Base-by-base conservation (phyloP, 2,797 vertebrate species). In the Luscinia megarhynchos region DNA sequence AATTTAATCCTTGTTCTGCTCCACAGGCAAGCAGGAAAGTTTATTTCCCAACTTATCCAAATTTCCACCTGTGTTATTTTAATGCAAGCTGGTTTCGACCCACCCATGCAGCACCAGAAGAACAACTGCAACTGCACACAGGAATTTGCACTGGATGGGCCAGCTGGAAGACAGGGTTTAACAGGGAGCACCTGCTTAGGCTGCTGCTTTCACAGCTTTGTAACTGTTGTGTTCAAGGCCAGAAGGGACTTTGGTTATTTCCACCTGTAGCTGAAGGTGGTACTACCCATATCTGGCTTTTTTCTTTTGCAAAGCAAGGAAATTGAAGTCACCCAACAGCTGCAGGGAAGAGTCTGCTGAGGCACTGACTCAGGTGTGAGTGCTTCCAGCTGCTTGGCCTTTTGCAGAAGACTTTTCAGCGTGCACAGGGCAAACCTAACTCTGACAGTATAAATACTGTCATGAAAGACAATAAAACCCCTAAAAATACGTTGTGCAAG, bases 351-450 rank as follows among this genome's bases (percentile, higher is more conserved):
- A 53, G n/a, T 66, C 46, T 85, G 72, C 59, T 66, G 43, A n/a
- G 38, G 58, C 55, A 72, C 1, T 41, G 38, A 54, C 63, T 84
- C 34, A 58, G 75, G 50, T 26, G 10, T 22, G 21, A 7, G 18
- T 10, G 41, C 43, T 79, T 79, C 43, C 38, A 54, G 59, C 67
- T 57, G 29, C 70, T 78, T 0, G 0, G 21, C 29, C 1, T 0
- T 23, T 84, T 0, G 0, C 54, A 41, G 55, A 87, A 76, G 55
- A n/a, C 15, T n/a, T 41, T 79, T 59, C 32, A 32, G 46, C 6
- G 18, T 19, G 40, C 54, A 53, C 17, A 74, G 48, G 61, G 61
- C 14, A 87, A 85, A 66, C 51, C 51, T 46, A 62, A 57, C 36
- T 72, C 55, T 46, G n/a, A 58, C n/a, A 36, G 32, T n/a, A 70